Base-by-base conservation (phyloP, 2,888 invertebrate species). In the Drosophila austrosaltans region DNA sequence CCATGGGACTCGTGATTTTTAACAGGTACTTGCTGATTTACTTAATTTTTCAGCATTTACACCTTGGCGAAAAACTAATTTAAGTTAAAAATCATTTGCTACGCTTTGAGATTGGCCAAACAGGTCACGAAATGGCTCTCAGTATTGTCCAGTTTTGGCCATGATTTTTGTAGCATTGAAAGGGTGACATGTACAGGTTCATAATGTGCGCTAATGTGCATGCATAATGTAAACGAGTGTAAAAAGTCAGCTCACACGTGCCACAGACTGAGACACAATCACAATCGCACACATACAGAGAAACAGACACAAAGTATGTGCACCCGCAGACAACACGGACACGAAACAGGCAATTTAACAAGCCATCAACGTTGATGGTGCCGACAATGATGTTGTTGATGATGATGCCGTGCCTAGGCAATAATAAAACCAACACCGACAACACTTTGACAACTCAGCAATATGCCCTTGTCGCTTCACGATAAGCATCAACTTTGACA, bases 191-290 rank as follows among this genome's bases (percentile, higher is more conserved):
- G 66, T 81, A 87, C 79, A 81, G 72, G 79, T 76, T 85, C 86
- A 89, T 84, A 84, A 84, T 84, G 89, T 85, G 83, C 88, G 89
- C 83, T 84, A 84, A 84, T 89, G 88, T 89, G 88, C 88, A 84
- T 89, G 88, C 88, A 84, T 89, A 89, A 83, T 87, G 85, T 76
- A 77, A 80, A 70, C 85, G 82, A 76, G 40, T 71, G 62, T 16
- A 70, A 70, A 57, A 59, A 76, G 60, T 22, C 44, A 59, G 87
- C 89, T 82, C 86, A 82, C 72, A 83, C 88, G 28, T 57, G 32
- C 36, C 25, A 25, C 60, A 56, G 56, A 12, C 63, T 56, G 67
- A 74, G 78, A 81, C 72, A 72, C 36, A 12, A 7, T 48, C 12
- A 5, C 48, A 44, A 30, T 16, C 25, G 7, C 28, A 61, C 48